A percentile compares a stretch with the other conserved stretches of the same genome.
phyloP scores from a whole-genome alignment of 2,888 invertebrate genomes.

The Horisme vitalbata region DNA sequence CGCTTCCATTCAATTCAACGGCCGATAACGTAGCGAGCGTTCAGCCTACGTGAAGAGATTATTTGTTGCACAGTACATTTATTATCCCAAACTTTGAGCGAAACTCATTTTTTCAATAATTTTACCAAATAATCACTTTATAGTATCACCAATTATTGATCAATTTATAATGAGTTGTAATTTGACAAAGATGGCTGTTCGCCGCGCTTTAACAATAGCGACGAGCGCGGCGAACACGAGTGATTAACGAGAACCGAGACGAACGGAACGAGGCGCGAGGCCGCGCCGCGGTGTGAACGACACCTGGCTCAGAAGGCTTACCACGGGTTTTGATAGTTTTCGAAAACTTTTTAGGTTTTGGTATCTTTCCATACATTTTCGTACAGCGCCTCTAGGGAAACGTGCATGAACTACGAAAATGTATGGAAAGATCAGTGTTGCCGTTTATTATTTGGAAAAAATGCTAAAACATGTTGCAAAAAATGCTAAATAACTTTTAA shows the following conservation, averaged over 20 bases:
- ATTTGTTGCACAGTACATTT: slow-evolving; percentile 64
- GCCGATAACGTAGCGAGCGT: slow-evolving; percentile 50
- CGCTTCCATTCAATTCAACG: slow-evolving; percentile 80
- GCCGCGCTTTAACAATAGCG: slow-evolving; percentile 80
- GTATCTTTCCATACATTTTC: too few relatives aligned
- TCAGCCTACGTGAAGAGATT: slow-evolving; percentile 75
- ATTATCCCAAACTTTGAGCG: slow-evolving; percentile 62
- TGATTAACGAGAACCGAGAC: slow-evolving; percentile 83
- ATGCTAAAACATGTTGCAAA: too few relatives aligned
- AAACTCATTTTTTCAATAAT: slow-evolving; percentile 65
- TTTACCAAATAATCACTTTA: too few relatives aligned
- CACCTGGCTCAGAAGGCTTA: slow-evolving; percentile 82
- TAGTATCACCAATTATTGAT: too few relatives aligned
- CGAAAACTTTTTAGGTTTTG: too few relatives aligned
- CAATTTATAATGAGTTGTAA: slow-evolving; percentile 78
- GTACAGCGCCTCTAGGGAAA: too few relatives aligned
- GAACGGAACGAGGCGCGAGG: slow-evolving; percentile 82
- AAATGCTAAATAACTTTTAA: too few relatives aligned
- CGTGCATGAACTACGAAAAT: too few relatives aligned
- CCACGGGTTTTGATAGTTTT: slow-evolving; percentile 83
- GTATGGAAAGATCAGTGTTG: too few relatives aligned
- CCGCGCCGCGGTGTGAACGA: slow-evolving; percentile 84
- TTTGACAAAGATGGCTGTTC: slow-evolving; percentile 83
- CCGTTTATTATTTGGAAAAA: too few relatives aligned
- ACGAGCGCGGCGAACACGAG: too few relatives aligned